A percentile compares a stretch with the other conserved stretches of the same genome.
Evolutionary conservation across 2,888 invertebrate species (phyloP).

Genomic region (Epirrhoe tristata): DNA sequence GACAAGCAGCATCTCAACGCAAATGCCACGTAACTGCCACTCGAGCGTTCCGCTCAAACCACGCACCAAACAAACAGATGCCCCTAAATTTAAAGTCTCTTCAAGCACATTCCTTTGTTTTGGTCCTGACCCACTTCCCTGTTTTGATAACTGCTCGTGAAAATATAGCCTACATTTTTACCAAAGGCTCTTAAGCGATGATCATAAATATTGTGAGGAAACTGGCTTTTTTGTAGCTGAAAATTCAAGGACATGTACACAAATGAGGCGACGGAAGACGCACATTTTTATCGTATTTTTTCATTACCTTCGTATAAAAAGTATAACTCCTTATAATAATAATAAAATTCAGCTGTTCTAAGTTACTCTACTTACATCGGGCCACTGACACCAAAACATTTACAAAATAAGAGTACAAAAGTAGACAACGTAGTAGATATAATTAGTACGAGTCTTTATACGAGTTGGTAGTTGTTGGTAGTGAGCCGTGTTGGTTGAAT

Average conservation of each 20-base stretch:
- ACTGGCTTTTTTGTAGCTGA: background rate
- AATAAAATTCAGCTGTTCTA: too few relatives aligned
- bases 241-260: background rate
- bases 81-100: background rate
- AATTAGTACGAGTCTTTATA: too few relatives aligned
- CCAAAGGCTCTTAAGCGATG: background rate
- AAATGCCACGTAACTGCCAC: background rate
- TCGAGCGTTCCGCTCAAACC: background rate
- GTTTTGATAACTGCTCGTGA: background rate
- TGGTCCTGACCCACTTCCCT: conserved; percentile 5
- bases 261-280: background rate
- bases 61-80: conserved; percentile 5
- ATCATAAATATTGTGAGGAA: background rate
- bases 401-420: too few relatives aligned
- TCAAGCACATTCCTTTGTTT: conserved; percentile 5
- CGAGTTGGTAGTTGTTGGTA: too few relatives aligned
- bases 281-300: background rate
- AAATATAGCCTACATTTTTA: background rate
- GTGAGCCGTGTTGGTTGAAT: too few relatives aligned
- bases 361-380: too few relatives aligned
- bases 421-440: too few relatives aligned
- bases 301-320: background rate
- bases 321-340: too few relatives aligned
- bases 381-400: too few relatives aligned
- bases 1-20: too few relatives aligned